phyloP scores from a whole-genome alignment of 2,113 vertebrate species.

The Scomber scombrus region DNA sequence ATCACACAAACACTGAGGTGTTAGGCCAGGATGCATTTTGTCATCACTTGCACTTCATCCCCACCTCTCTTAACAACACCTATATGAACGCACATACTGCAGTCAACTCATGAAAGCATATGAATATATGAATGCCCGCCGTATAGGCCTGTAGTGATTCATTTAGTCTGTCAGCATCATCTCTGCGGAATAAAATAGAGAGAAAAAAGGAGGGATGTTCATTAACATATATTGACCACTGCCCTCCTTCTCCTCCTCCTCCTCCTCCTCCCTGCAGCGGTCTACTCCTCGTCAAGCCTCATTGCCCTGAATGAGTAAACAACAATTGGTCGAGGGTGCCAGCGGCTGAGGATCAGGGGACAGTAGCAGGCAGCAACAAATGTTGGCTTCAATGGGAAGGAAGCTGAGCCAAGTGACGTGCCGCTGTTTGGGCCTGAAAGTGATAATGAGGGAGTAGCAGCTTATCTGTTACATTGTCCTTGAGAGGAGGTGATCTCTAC shows the following conservation, averaged over 20 bases:
- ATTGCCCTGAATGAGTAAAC: constrained; percentile 61
- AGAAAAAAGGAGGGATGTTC: not conserved
- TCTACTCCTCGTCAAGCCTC: constrained; percentile 23
- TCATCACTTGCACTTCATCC: constrained; percentile 66
- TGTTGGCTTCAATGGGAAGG: constrained; percentile 70
- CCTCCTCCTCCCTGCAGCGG: constrained; percentile 10
- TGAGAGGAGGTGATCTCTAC: constrained; percentile 19
- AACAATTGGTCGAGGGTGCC: constrained; percentile 63
- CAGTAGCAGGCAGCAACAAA: constrained; percentile 74
- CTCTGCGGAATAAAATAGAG: constrained; percentile 18
- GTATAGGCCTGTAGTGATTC: not conserved
- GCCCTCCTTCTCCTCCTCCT: constrained; percentile 22
- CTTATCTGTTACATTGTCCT: constrained; percentile 53
- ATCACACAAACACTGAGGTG: constrained; percentile 79
- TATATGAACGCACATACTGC: constrained; percentile 37
- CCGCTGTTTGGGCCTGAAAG: constrained; percentile 68
- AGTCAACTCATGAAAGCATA: constrained; percentile 11
- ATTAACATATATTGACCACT: constrained; percentile 41
- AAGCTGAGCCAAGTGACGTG: constrained; percentile 65
- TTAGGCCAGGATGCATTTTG: constrained; percentile 81
- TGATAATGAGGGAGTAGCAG: constrained; percentile 69
- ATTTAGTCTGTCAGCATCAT: not conserved
- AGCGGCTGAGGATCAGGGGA: constrained; percentile 53
- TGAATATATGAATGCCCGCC: not conserved
- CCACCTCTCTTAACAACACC: constrained; percentile 31